A percentile compares a stretch with the other conserved stretches of the same genome.
Evolutionary conservation across 2,888 invertebrate species (phyloP).

Genomic region (Diloba caeruleocephala): DNA sequence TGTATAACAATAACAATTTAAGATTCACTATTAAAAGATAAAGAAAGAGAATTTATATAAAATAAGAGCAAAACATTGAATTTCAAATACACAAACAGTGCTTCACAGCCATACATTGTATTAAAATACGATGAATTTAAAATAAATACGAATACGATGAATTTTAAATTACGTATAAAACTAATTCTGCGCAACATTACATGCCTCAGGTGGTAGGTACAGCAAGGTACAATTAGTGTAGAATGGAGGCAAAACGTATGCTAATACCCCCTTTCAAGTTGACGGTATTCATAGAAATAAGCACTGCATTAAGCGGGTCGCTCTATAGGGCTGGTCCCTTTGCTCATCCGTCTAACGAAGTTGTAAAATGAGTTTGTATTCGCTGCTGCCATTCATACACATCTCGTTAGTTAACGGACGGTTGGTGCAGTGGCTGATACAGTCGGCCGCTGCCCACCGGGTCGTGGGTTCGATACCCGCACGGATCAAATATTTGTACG

Average conservation of each 20-base stretch:
- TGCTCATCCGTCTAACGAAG: slow-evolving; percentile 3
- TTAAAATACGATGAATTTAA: background rate
- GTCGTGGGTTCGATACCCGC: no score
- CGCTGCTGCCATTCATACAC: background rate
- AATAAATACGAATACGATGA: background rate
- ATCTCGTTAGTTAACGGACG: no score
- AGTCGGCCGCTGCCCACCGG: no score
- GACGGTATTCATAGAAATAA: slow-evolving; percentile 48
- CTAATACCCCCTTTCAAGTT: slow-evolving; percentile 48
- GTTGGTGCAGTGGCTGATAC: no score
- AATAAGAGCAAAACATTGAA: no score
- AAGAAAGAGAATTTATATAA: no score
- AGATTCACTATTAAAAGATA: no score
- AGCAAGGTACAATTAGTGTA: slow-evolving; percentile 32
- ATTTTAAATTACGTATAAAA: background rate
- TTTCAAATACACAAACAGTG: no score
- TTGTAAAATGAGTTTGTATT: background rate
- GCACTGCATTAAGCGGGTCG: slow-evolving; percentile 36
- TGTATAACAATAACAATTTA: no score
- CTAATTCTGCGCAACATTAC: slow-evolving; percentile 21
- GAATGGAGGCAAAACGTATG: slow-evolving; percentile 45
- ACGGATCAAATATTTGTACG: no score
- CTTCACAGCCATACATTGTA: no score
- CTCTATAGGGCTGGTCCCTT: slow-evolving; percentile 24
- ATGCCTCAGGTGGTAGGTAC: slow-evolving; percentile 22